Conservation (phyloP, 2,113 vertebrate genomes). For the Campylomormyrus tamandua region DNA sequence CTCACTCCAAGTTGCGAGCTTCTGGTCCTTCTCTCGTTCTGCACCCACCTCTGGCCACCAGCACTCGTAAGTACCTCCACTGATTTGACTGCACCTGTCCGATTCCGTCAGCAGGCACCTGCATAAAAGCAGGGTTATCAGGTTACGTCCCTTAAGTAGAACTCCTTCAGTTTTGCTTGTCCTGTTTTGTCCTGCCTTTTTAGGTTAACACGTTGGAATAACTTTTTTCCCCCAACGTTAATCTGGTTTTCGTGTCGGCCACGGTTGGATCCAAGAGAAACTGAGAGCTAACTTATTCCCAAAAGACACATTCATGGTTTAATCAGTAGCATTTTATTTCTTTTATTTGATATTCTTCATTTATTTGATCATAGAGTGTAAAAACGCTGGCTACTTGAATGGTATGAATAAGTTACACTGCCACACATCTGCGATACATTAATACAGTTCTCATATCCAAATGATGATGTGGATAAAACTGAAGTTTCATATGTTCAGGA, state of each 20-base stretch:
- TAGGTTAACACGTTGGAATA: background rate
- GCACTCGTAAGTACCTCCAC: constrained; percentile 58
- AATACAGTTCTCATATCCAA: background rate
- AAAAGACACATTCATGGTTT: background rate
- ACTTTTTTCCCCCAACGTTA: background rate
- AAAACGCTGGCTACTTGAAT: background rate
- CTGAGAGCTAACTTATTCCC: background rate
- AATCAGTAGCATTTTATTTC: background rate
- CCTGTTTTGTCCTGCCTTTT: background rate
- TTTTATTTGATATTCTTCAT: background rate
- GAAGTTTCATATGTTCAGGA: background rate
- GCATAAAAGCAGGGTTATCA: background rate
- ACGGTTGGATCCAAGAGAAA: background rate
- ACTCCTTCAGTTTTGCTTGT: background rate
- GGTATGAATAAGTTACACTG: background rate
- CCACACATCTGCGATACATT: background rate
- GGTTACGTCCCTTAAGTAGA: background rate
- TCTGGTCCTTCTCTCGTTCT: constrained; percentile 54
- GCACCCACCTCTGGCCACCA: constrained; percentile 52
- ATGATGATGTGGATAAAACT: background rate
- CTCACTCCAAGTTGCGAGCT: constrained; percentile 66
- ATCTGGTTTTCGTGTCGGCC: background rate
- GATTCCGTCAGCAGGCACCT: background rate
- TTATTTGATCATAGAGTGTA: background rate
- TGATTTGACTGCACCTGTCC: background rate